A percentile compares a stretch with the other conserved stretches of the same genome.
Evolutionary conservation across 2,113 vertebrate genomes (phyloP).

Genomic region (Equus quagga): DNA sequence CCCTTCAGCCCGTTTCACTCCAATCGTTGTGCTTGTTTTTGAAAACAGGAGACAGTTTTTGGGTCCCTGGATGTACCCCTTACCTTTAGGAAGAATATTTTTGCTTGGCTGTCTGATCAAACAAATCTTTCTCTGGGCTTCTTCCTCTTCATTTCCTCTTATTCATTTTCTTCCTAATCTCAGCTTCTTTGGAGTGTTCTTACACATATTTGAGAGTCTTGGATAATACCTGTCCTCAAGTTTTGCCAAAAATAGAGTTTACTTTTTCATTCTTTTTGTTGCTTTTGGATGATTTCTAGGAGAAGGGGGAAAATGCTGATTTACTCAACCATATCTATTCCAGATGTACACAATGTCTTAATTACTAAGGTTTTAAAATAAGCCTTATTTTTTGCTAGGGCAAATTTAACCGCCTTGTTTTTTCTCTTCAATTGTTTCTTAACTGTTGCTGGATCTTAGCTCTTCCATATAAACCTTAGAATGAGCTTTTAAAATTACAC

Average conservation of each 20-base stretch:
- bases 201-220: constrained; percentile 44
- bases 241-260: constrained; percentile 66
- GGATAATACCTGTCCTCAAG: constrained; percentile 43
- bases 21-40: not conserved
- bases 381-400: constrained; percentile 52
- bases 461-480: constrained; percentile 20
- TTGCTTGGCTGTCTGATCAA: not conserved
- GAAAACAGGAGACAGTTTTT: not conserved
- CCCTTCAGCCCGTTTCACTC: not conserved
- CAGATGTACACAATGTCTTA: constrained; percentile 64
- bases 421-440: constrained; percentile 15
- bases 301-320: constrained; percentile 55
- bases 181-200: constrained; percentile 31
- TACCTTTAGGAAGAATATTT: constrained; percentile 30
- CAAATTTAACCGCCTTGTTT: constrained; percentile 32
- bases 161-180: constrained; percentile 44
- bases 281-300: constrained; percentile 62
- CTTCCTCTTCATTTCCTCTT: constrained; percentile 52
- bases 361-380: constrained; percentile 62
- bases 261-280: constrained; percentile 52
- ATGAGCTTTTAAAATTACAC: not conserved
- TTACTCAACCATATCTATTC: constrained; percentile 64
- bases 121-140: not conserved
- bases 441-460: constrained; percentile 17
- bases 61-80: not conserved